A percentile compares a stretch with the other conserved stretches of the same genome.
Evolutionary conservation across 2,888 invertebrate genomes (phyloP).

Genomic region (Aethes cnicana): DNA sequence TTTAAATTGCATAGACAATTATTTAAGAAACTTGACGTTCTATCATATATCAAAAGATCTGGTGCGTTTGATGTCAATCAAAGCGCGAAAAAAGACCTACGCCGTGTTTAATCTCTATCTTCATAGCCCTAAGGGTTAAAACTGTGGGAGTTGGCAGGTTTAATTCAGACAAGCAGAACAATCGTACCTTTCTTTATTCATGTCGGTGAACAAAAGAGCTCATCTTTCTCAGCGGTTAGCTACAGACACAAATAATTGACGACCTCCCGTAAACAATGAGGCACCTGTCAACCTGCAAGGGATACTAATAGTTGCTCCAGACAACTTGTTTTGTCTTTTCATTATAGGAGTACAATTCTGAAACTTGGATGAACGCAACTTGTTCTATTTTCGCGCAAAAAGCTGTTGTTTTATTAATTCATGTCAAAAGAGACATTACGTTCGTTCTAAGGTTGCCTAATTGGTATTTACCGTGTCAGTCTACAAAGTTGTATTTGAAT

Average conservation of each 20-base stretch:
- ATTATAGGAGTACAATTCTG: background rate
- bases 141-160: no score
- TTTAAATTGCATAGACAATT: no score
- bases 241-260: slow-evolving; percentile 20
- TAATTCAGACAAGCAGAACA: background rate
- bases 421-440: no score
- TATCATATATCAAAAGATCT: background rate
- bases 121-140: no score
- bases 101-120: no score
- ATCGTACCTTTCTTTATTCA: slow-evolving; percentile 9
- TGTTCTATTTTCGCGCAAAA: no score
- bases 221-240: slow-evolving; percentile 1
- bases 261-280: slow-evolving; percentile 5
- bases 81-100: background rate
- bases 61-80: background rate
- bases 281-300: background rate
- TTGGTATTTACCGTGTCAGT: no score
- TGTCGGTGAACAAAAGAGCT: slow-evolving; percentile 5
- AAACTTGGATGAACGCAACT: no score
- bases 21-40: no score
- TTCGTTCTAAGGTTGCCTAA: no score
- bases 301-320: background rate
- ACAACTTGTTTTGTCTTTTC: background rate
- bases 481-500: no score
- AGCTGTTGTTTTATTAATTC: no score